phyloP scores from a whole-genome alignment of 2,888 invertebrate genomes.

The Yponomeuta plumbellus region DNA sequence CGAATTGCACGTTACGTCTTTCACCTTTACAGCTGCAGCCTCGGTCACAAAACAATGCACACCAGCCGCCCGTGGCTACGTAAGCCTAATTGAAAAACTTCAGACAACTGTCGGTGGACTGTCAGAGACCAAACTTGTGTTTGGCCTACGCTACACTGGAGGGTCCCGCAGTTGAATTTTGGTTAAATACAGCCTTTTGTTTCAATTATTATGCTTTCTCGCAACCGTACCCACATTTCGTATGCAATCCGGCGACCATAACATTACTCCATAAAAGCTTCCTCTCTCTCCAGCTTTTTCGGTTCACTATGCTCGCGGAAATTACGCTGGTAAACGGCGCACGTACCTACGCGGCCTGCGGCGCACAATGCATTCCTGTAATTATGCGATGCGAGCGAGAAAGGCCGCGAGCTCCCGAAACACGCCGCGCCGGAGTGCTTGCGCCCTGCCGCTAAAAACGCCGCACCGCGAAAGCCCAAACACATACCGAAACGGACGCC shows the following conservation, averaged over 20 bases:
- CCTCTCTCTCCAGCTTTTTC: slow-evolving; percentile 37
- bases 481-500: slow-evolving; percentile 38
- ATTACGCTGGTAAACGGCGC: slow-evolving; percentile 52
- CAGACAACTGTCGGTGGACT: background rate
- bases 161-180: background rate
- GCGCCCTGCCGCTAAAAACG: slow-evolving; percentile 5
- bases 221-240: background rate
- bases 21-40: background rate
- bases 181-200: background rate
- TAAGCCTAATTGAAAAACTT: background rate
- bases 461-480: slow-evolving; percentile 30
- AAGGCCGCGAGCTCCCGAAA: slow-evolving; percentile 46
- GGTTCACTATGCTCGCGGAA: slow-evolving; percentile 45
- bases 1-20: slow-evolving; percentile 7
- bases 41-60: background rate
- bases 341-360: slow-evolving; percentile 41
- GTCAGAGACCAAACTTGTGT: background rate
- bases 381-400: slow-evolving; percentile 62
- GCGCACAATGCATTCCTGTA: slow-evolving; percentile 63
- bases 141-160: background rate
- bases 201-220: background rate
- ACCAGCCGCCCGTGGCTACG: background rate
- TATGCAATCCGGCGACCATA: background rate
- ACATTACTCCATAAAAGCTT: slow-evolving; percentile 7
- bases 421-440: slow-evolving; percentile 26